Conservation (phyloP, 1,140 invertebrate genomes). For the Procambarus virginalis region DNA sequence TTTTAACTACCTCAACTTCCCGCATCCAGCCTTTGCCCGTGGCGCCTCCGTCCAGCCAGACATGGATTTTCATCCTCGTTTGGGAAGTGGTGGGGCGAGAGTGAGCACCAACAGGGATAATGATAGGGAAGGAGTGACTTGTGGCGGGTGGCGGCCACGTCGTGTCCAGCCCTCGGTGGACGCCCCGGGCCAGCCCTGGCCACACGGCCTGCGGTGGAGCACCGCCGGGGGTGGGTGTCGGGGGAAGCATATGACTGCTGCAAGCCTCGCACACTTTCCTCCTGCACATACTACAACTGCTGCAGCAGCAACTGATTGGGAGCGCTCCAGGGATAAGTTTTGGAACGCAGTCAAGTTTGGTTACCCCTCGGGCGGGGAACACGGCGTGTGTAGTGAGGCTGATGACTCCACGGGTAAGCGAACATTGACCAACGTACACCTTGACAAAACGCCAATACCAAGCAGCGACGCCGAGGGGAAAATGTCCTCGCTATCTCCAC, state of each 20-base stretch:
- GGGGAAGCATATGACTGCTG: too few relatives aligned
- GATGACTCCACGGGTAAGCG: not conserved
- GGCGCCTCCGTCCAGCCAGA: not conserved
- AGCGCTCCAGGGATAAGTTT: slow-evolving; percentile 16
- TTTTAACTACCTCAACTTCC: not conserved
- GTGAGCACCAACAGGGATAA: not conserved
- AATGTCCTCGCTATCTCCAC: slow-evolving; percentile 21
- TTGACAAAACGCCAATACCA: not conserved
- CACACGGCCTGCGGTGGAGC: not conserved
- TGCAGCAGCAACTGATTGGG: not conserved
- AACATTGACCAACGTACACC: not conserved
- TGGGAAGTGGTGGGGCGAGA: not conserved
- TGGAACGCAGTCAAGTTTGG: slow-evolving; percentile 8
- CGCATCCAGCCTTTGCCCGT: not conserved
- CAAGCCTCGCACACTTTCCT: not conserved
- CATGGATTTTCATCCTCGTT: not conserved
- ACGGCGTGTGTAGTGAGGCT: not conserved
- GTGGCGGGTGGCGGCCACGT: not conserved
- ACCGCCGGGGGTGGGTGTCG: not conserved
- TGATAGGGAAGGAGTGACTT: not conserved
- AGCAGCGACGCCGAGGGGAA: not conserved
- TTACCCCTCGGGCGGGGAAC: not conserved
- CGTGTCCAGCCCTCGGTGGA: not conserved
- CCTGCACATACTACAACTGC: not conserved
- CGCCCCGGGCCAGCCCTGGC: not conserved